A percentile compares a stretch with the other conserved stretches of the same genome.
phyloP scores from a whole-genome alignment of 1,140 invertebrate genomes.

The Cryptotermes secundus region DNA sequence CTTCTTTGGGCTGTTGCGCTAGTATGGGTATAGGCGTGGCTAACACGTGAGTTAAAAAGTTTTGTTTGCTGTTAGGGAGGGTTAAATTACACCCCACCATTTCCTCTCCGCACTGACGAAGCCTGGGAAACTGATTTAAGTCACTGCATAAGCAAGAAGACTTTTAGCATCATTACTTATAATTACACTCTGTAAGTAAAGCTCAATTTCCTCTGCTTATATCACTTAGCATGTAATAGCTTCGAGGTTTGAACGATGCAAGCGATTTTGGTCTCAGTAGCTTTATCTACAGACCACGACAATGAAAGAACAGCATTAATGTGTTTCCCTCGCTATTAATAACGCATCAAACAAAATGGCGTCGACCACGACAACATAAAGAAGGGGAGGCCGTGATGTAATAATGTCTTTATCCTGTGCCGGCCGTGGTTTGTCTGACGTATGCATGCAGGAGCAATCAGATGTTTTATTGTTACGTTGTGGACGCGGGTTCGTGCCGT shows the following conservation, averaged over 20 bases:
- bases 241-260: not conserved
- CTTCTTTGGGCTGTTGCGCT: not conserved
- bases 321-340: conserved; percentile 26
- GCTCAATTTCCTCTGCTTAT: conserved; percentile 3
- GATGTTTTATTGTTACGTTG: no score
- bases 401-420: conserved; percentile 27
- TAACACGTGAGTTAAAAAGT: conserved; percentile 18
- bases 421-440: not conserved
- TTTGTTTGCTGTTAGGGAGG: conserved; percentile 10
- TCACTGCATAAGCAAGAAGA: not conserved
- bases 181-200: not conserved
- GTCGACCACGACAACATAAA: conserved; percentile 23
- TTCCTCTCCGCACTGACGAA: not conserved
- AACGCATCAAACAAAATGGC: conserved; percentile 34
- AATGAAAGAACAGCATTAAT: conserved; percentile 24
- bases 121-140: conserved; percentile 1
- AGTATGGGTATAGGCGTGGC: conserved; percentile 16
- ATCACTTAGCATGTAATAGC: not conserved
- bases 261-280: conserved; percentile 21
- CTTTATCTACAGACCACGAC: not conserved
- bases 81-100: conserved; percentile 9
- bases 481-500: not conserved
- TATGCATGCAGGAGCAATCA: not conserved
- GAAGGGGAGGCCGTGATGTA: not conserved
- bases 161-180: conserved; percentile 7